Percentiles rank a stretch among this genome's conserved stretches.
Evolutionary conservation across 2,888 invertebrate species (phyloP).

Genomic region (Galerucella nymphaeae): DNA sequence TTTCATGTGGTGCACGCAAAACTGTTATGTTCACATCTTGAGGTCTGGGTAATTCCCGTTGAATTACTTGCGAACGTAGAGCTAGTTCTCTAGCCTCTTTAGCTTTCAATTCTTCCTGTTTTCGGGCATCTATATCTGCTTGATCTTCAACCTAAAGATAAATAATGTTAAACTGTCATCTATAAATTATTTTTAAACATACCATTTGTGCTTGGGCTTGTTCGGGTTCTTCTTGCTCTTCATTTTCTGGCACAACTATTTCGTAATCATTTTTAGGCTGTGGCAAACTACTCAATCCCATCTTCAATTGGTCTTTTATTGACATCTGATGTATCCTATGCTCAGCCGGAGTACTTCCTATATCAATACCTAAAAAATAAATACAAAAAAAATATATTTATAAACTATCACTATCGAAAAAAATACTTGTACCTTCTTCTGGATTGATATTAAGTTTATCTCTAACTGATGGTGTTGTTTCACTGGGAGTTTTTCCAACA

Average conservation of each 20-base stretch:
- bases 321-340: slow-evolving; percentile 77
- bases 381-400: background rate
- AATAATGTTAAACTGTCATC: too few species aligned
- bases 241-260: slow-evolving; percentile 94
- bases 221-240: slow-evolving; percentile 68
- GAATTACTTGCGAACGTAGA: slow-evolving; percentile 82
- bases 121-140: slow-evolving; percentile 82
- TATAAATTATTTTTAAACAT: slow-evolving; percentile 4
- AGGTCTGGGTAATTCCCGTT: slow-evolving; percentile 86
- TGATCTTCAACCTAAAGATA: slow-evolving; percentile 79
- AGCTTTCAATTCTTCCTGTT: slow-evolving; percentile 76
- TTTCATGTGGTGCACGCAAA: slow-evolving; percentile 79
- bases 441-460: slow-evolving; percentile 96
- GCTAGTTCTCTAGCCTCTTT: slow-evolving; percentile 77
- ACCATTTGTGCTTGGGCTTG: slow-evolving; percentile 51
- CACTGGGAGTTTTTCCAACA: slow-evolving; percentile 47
- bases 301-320: slow-evolving; percentile 78
- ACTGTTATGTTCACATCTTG: slow-evolving; percentile 87
- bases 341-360: slow-evolving; percentile 77
- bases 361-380: slow-evolving; percentile 64
- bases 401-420: background rate
- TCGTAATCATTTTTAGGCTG: slow-evolving; percentile 97
- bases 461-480: slow-evolving; percentile 77
- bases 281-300: slow-evolving; percentile 85
- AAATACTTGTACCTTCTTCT: slow-evolving; percentile 72